Evolutionary conservation across 2,888 invertebrate genomes (phyloP).

Genomic region (Glyphotaelius pellucidus): DNA sequence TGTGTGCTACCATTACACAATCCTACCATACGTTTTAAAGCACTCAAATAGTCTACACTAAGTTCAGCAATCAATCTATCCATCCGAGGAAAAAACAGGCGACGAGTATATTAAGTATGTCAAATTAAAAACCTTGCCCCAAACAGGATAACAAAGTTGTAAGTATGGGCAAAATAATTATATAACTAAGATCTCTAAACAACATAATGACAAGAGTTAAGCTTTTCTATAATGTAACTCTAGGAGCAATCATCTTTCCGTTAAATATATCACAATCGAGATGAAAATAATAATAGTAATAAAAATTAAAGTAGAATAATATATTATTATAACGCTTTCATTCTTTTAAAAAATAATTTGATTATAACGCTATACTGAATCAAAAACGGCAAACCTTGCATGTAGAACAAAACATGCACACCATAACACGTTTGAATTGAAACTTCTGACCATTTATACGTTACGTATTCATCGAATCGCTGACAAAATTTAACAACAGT

Average conservation of each 20-base stretch:
- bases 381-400: conserved; percentile 42
- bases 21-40: conserved; percentile 32
- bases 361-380: conserved; percentile 40
- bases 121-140: background rate
- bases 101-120: conserved; percentile 19
- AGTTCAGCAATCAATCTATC: conserved; percentile 21
- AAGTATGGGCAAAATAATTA: conserved; percentile 32
- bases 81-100: conserved; percentile 23
- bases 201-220: conserved; percentile 59
- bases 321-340: conserved; percentile 45
- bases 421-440: conserved; percentile 14
- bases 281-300: conserved; percentile 52
- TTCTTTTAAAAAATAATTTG: conserved; percentile 44
- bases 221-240: conserved; percentile 58
- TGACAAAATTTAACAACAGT: conserved; percentile 64
- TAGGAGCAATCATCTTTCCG: conserved; percentile 54
- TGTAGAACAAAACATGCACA: conserved; percentile 40
- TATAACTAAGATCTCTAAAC: conserved; percentile 45
- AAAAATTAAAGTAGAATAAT: conserved; percentile 43
- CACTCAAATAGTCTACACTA: conserved; percentile 30
- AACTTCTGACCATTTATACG: conserved; percentile 51
- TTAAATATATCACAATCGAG: conserved; percentile 65
- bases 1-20: conserved; percentile 22
- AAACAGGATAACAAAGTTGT: background rate
- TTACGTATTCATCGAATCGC: conserved; percentile 58